Conservation (phyloP, 2,888 invertebrate species). For the Lysandra bellargus region DNA sequence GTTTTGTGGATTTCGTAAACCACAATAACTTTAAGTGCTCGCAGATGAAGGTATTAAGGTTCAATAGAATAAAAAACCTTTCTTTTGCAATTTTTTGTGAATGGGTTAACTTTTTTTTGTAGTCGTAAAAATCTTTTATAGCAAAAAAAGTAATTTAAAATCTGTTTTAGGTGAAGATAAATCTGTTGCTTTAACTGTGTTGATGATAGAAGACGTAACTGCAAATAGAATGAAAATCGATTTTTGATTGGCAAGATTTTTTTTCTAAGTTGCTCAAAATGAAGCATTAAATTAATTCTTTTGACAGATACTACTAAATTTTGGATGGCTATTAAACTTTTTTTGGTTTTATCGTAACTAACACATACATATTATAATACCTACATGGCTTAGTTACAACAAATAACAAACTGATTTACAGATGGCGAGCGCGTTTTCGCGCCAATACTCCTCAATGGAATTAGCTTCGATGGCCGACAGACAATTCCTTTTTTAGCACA, state of each 20-base stretch:
- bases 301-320: no score
- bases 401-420: slow-evolving; percentile 39
- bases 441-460: slow-evolving; percentile 67
- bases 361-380: neutral
- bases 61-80: neutral
- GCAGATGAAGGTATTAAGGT: slow-evolving; percentile 7
- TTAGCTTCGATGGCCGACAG: slow-evolving; percentile 57
- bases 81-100: neutral
- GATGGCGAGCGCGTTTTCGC: slow-evolving; percentile 54
- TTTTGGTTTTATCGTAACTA: neutral
- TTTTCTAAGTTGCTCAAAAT: neutral
- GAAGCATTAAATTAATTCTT: neutral
- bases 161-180: neutral
- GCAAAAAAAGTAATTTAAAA: neutral
- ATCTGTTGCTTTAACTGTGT: neutral
- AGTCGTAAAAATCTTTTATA: neutral
- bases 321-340: no score
- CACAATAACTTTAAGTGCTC: slow-evolving; percentile 15
- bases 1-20: slow-evolving; percentile 22
- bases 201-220: neutral
- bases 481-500: slow-evolving; percentile 61
- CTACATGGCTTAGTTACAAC: neutral
- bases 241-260: neutral
- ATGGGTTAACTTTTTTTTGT: neutral
- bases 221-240: neutral